Conservation (phyloP, 2,888 invertebrate species). For the Ametastegia equiseti region DNA sequence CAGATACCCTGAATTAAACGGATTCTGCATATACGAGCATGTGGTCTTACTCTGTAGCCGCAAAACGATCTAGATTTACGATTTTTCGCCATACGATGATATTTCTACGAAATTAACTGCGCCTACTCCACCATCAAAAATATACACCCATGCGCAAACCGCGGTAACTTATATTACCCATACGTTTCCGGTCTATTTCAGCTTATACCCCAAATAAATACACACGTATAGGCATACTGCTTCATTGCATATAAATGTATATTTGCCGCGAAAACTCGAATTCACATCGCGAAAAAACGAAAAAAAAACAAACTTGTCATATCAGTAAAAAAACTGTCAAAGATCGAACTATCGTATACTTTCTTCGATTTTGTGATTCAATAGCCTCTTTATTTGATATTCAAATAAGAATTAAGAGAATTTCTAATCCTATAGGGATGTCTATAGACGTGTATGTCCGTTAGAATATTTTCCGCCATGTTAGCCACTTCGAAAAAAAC, state of each 20-base stretch:
- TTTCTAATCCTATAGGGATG: no score
- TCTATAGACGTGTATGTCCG: no score
- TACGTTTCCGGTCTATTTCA: not conserved
- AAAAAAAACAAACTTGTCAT: no score
- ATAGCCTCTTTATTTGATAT: no score
- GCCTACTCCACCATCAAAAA: not conserved
- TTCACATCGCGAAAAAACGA: no score
- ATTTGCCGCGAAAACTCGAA: no score
- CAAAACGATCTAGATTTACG: conserved; percentile 2
- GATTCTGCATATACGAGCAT: not conserved
- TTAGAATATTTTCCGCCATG: no score
- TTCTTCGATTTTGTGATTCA: no score
- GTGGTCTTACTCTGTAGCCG: not conserved
- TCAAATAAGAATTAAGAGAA: no score
- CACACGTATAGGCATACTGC: not conserved
- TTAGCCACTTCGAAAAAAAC: no score
- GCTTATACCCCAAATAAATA: not conserved
- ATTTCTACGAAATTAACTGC: not conserved
- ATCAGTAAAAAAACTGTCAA: no score
- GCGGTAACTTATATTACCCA: not conserved
- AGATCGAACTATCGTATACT: no score
- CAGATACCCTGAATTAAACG: not conserved
- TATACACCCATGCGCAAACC: not conserved
- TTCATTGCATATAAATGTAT: not conserved
- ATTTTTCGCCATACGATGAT: not conserved